Conservation (phyloP, 2,113 vertebrate species). For the Bostrychus sinensis region DNA sequence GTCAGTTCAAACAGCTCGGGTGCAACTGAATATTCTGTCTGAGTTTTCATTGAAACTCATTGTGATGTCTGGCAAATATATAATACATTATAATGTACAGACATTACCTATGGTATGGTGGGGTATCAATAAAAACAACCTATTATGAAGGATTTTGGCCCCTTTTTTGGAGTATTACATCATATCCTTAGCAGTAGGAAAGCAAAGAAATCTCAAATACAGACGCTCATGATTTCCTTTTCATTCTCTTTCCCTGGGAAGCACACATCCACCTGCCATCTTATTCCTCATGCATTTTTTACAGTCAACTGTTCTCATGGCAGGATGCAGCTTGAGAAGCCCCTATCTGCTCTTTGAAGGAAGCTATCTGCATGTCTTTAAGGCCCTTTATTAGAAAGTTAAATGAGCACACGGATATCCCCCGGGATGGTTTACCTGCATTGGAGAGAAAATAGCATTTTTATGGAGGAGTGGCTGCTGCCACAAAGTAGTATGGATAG, state of each 20-base stretch:
- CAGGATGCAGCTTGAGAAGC: constrained; percentile 69
- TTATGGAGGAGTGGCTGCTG: constrained; percentile 70
- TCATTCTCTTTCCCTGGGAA: constrained; percentile 30
- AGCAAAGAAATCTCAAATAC: constrained; percentile 29
- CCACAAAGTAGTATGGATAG: constrained; percentile 77
- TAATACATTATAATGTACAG: constrained; percentile 16
- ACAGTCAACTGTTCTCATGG: constrained; percentile 66
- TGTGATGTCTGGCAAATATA: background rate
- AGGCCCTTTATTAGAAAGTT: constrained; percentile 70
- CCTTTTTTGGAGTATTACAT: constrained; percentile 9
- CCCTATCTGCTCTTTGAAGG: constrained; percentile 58
- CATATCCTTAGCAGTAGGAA: constrained; percentile 6
- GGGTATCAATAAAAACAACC: constrained; percentile 6
- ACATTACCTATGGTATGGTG: constrained; percentile 4
- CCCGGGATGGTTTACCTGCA: constrained; percentile 70
- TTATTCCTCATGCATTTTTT: constrained; percentile 72
- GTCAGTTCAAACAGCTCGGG: constrained; percentile 19
- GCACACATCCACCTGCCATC: constrained; percentile 36
- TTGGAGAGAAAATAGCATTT: constrained; percentile 69
- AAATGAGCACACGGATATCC: constrained; percentile 71
- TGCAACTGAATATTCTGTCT: constrained; percentile 11
- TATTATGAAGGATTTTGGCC: constrained; percentile 9
- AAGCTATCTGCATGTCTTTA: constrained; percentile 71
- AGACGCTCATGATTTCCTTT: constrained; percentile 16
- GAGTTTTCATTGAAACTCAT: constrained; percentile 20